These are phyloP conservation scores for Zaprionus lineosus DNA, from an alignment of 2,888 invertebrate species.

Conservation along the genomic window DNA sequence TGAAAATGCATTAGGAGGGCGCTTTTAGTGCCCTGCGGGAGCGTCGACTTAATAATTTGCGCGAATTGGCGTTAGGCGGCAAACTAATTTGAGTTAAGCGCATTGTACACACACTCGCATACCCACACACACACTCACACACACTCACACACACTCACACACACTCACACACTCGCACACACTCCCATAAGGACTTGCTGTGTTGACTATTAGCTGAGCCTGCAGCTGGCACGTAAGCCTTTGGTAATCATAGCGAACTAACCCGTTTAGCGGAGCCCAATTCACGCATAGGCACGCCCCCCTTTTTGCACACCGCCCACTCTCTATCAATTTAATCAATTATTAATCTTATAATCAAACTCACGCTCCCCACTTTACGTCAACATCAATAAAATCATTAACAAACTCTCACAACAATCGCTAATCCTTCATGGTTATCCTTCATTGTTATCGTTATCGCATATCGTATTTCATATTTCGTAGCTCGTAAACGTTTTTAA, in stretches of 20 bases:
- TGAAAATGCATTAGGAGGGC: constrained; percentile 65
- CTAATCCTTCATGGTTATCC: neutral
- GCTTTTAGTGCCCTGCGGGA: constrained; percentile 57
- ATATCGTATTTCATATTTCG: constrained; percentile 4
- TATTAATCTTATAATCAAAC: constrained; percentile 41
- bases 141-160: neutral
- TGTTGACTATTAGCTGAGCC: constrained; percentile 18
- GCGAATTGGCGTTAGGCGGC: constrained; percentile 69
- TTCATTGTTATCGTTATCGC: constrained; percentile 13
- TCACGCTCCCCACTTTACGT: constrained; percentile 44
- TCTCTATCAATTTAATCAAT: constrained; percentile 42
- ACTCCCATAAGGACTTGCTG: neutral
- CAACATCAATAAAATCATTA: constrained; percentile 71
- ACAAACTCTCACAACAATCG: constrained; percentile 43
- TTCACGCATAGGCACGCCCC: constrained; percentile 22
- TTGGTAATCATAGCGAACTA: neutral
- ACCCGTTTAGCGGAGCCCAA: constrained; percentile 20
- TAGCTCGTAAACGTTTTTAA: constrained; percentile 15
- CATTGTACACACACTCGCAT: constrained; percentile 42
- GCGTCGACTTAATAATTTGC: constrained; percentile 70
- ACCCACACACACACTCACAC: constrained; percentile 8
- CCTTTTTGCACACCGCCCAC: constrained; percentile 13
- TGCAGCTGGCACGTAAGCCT: constrained; percentile 5
- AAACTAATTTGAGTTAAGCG: constrained; percentile 74
- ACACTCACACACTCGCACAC: neutral